Evolutionary conservation across 2,797 vertebrate species (phyloP), one percentile per base, ranked within the genome.

Genomic region (Xenentodon cancila): DNA sequence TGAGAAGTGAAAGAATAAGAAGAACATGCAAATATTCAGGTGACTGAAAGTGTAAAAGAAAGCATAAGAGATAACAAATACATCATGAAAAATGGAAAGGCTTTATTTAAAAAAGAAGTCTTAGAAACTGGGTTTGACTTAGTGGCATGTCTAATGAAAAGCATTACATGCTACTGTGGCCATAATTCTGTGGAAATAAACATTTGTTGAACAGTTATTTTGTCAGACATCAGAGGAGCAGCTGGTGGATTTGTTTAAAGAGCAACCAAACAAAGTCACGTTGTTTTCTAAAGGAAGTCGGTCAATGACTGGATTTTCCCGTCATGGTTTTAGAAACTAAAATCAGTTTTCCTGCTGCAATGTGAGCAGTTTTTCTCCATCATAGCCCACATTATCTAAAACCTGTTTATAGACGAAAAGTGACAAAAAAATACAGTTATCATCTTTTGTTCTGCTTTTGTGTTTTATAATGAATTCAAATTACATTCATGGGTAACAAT

Each of bases 221-320:
- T 53, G 9, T 51, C 49, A 56, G 30, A 44, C 20, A 56, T 18
- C 53, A 57, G n/a, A 65, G 20, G n/a, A 54, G 59, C 50, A 68
- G 66, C 34, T 40, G 68, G 37, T 40, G 51, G 34, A 37, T 74
- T 17, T 9, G 55, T 68, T 66, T 54, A 46, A 47, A 27, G 52
- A 47, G 47, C 30, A 51, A 49, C 19, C 16, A 55, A 62, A 56
- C 53, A 19, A 48, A 53, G 58, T 52, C 21, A 25, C 22, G n/a
- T 60, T 59, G 46, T 56, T 73, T 64, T 73, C 34, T 63, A 50
- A 37, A 67, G 59, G 48, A 63, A 49, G 51, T 51, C 20, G 48
- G 47, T 46, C 47, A 54, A 60, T 58, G 37, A 63, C 59, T 21
- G 1, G 1, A 12, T 27, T 57, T 68, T 64, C 49, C 54, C 30